phyloP scores from a whole-genome alignment of 2,797 vertebrate species.

The Dromococcyx pavoninus region DNA sequence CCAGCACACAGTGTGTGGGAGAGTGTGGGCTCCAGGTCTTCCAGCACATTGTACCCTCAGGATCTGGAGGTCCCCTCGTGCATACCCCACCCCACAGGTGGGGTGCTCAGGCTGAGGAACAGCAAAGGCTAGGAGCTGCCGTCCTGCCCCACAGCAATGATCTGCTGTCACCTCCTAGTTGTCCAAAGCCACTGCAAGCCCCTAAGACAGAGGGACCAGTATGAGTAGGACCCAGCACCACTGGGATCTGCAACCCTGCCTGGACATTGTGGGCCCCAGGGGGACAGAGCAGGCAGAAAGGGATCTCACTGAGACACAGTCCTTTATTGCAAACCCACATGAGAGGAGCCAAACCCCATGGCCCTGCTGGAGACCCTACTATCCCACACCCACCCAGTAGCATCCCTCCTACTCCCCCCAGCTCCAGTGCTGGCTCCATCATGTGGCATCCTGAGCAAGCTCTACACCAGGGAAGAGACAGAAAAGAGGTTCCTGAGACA shows the following conservation, averaged over 20 bases:
- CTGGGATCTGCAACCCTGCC: neutral
- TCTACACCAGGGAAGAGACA: neutral
- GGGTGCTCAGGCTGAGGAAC: neutral
- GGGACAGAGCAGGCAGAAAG: neutral
- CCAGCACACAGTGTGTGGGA: neutral
- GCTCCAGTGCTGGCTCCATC: neutral
- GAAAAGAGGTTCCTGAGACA: neutral
- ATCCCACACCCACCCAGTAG: neutral
- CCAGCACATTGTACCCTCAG: neutral
- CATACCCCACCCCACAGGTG: neutral
- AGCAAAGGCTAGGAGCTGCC: neutral
- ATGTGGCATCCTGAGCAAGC: neutral
- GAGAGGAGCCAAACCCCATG: neutral
- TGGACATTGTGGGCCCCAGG: neutral
- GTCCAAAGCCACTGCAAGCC: neutral
- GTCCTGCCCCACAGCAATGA: neutral
- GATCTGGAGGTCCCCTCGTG: neutral
- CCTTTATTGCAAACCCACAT: constrained; percentile 16
- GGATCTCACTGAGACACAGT: neutral
- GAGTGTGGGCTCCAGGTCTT: neutral
- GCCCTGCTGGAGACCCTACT: neutral
- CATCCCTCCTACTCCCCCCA: neutral
- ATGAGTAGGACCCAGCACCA: neutral
- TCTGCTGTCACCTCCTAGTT: neutral
- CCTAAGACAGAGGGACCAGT: neutral